Percentiles rank a stretch among this genome's conserved stretches.
Evolutionary conservation across 2,888 invertebrate species (phyloP).

Genomic region (Caenorhabditis japonica): DNA sequence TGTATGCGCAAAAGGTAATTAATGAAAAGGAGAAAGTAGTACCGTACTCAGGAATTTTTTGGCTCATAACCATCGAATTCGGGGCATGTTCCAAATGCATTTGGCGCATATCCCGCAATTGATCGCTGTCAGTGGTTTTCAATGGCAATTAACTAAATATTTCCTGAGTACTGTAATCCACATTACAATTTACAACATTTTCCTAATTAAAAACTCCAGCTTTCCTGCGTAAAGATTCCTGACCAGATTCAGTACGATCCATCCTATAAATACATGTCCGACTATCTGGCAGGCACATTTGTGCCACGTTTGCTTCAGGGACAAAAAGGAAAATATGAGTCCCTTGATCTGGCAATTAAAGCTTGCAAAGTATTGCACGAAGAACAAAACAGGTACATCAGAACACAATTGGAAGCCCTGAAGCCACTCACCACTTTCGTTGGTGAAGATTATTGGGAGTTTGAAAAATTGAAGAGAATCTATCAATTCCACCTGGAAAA

Average conservation of each 20-base stretch:
- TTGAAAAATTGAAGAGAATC: slow-evolving; percentile 2
- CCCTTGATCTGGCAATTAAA: slow-evolving; percentile 1
- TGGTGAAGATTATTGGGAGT: slow-evolving; percentile 28
- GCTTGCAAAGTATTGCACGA: slow-evolving; percentile 7
- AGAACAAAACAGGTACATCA: slow-evolving; percentile 17
- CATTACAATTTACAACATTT: too few relatives aligned
- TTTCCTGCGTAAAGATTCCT: background rate
- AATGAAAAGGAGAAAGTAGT: too few relatives aligned
- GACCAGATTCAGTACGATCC: background rate
- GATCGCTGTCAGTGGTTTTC: too few relatives aligned
- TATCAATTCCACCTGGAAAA: slow-evolving; percentile 14
- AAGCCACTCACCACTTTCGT: slow-evolving; percentile 20
- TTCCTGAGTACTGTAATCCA: too few relatives aligned
- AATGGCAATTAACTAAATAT: too few relatives aligned
- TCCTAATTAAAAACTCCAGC: too few relatives aligned
- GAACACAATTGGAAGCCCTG: slow-evolving; percentile 13
- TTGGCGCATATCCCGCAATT: too few relatives aligned
- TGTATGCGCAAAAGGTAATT: slow-evolving; percentile 1
- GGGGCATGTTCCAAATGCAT: too few relatives aligned
- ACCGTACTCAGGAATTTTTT: too few relatives aligned
- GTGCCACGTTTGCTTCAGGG: background rate
- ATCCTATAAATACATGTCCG: slow-evolving; percentile 17
- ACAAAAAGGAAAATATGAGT: slow-evolving; percentile 5
- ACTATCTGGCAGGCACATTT: slow-evolving; percentile 2
- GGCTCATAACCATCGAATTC: too few relatives aligned